A percentile compares a stretch with the other conserved stretches of the same genome.
phyloP scores from a whole-genome alignment of 2,113 vertebrate genomes.

The mouse (Mus musculus) region DNA sequence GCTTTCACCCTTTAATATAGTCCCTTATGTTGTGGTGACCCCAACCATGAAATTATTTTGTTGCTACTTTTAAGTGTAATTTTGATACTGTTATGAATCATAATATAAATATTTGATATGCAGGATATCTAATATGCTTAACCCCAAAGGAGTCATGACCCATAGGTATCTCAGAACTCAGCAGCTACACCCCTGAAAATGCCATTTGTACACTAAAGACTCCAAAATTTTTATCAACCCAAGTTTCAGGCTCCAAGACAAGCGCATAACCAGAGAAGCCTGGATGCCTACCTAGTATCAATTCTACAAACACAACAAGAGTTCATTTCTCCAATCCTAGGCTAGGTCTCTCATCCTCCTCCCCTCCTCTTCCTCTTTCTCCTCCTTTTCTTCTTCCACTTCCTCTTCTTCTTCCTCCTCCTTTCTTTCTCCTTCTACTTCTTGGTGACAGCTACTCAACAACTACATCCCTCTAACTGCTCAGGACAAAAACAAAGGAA shows the following conservation, averaged over 20 bases:
- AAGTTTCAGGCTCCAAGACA: conserved; percentile 28
- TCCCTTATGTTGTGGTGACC: neutral
- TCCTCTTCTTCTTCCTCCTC: neutral
- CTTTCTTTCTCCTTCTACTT: neutral
- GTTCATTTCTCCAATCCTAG: neutral
- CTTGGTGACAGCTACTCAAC: neutral
- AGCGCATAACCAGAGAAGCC: conserved; percentile 1
- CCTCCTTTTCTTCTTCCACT: neutral
- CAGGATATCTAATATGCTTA: neutral
- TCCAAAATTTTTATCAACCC: neutral
- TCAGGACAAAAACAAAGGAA: neutral
- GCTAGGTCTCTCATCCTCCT: neutral
- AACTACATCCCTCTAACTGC: neutral
- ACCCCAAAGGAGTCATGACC: neutral
- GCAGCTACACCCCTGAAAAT: neutral
- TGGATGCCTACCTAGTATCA: neutral
- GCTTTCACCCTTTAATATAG: neutral
- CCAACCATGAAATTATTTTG: neutral
- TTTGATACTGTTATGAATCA: neutral
- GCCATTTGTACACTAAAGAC: neutral
- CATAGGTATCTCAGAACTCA: neutral
- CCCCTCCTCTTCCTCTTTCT: neutral
- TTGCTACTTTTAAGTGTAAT: neutral
- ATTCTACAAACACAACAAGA: neutral
- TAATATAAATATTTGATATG: neutral